Evolutionary conservation across 2,797 vertebrate genomes (phyloP).

Genomic region (Ctenochaetus hawaiiensis): DNA sequence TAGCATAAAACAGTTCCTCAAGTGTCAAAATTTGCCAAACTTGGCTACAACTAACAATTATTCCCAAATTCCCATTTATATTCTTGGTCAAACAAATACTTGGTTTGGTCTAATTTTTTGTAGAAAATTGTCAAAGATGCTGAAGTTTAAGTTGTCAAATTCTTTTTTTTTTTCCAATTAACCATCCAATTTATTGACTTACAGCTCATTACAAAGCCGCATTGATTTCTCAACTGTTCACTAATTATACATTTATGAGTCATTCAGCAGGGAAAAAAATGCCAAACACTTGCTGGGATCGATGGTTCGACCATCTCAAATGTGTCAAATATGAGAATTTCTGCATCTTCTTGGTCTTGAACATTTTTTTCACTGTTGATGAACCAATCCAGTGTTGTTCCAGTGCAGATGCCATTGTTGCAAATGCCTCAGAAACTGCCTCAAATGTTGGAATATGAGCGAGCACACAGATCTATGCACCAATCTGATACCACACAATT

Average conservation of each 20-base stretch:
- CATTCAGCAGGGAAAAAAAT: background rate
- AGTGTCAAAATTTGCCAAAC: background rate
- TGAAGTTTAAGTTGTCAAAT: background rate
- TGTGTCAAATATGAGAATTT: too few species aligned
- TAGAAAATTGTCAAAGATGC: background rate
- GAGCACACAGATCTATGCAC: too few species aligned
- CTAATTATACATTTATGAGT: background rate
- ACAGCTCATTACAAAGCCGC: background rate
- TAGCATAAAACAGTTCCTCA: background rate
- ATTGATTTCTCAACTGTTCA: background rate
- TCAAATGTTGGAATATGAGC: too few species aligned
- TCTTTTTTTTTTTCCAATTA: background rate
- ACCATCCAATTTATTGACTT: background rate
- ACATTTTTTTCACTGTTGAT: background rate
- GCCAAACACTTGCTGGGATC: background rate
- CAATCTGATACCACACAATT: too few species aligned
- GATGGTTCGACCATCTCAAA: background rate
- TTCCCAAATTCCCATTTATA: background rate
- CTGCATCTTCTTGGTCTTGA: too few species aligned
- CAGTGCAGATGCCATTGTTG: too few species aligned
- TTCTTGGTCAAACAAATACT: background rate
- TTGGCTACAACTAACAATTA: background rate
- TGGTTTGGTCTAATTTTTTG: background rate
- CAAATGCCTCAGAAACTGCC: too few species aligned
- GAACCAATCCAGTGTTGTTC: background rate